These are phyloP conservation scores for Myxocyprinus asiaticus DNA, from an alignment of 2,113 vertebrate genomes.

Conservation along the genomic window DNA sequence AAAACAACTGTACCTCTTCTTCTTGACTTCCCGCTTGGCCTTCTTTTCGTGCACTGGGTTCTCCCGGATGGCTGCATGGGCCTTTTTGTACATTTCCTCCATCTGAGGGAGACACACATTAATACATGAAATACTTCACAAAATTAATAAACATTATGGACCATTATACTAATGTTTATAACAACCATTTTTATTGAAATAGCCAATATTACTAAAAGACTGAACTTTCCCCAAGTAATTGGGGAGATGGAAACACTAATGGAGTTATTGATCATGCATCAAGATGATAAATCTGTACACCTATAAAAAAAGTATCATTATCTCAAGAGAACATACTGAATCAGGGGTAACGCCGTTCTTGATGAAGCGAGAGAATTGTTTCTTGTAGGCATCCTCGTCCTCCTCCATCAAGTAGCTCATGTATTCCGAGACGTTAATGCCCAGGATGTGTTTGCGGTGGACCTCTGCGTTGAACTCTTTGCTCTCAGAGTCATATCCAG, in stretches of 20 bases:
- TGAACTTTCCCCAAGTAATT: too few species aligned
- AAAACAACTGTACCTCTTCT: slow-evolving; percentile 82
- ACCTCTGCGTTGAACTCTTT: slow-evolving; percentile 98
- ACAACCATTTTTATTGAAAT: too few species aligned
- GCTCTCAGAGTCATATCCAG: slow-evolving; percentile 93
- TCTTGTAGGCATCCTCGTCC: slow-evolving; percentile 95
- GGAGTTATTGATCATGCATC: too few species aligned
- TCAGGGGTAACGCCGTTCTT: slow-evolving; percentile 91
- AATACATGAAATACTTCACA: too few species aligned
- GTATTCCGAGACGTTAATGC: slow-evolving; percentile 92
- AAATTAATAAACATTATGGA: too few species aligned
- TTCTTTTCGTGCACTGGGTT: slow-evolving; percentile 98
- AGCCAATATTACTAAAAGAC: too few species aligned
- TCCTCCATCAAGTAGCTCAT: slow-evolving; percentile 96
- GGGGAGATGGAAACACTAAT: too few species aligned
- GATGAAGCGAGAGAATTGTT: slow-evolving; percentile 97
- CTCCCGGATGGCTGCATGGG: slow-evolving; percentile 88
- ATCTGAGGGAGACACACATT: slow-evolving; percentile 75
- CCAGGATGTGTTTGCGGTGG: slow-evolving; percentile 97
- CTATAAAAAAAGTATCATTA: too few species aligned
- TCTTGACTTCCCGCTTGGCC: slow-evolving; percentile 92
- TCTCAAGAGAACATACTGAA: slow-evolving; percentile 71
- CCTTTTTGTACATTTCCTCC: slow-evolving; percentile 97
- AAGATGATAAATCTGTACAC: too few species aligned
- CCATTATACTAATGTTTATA: too few species aligned